phyloP scores from a whole-genome alignment of 2,113 vertebrate species.

The Nibea coibor region DNA sequence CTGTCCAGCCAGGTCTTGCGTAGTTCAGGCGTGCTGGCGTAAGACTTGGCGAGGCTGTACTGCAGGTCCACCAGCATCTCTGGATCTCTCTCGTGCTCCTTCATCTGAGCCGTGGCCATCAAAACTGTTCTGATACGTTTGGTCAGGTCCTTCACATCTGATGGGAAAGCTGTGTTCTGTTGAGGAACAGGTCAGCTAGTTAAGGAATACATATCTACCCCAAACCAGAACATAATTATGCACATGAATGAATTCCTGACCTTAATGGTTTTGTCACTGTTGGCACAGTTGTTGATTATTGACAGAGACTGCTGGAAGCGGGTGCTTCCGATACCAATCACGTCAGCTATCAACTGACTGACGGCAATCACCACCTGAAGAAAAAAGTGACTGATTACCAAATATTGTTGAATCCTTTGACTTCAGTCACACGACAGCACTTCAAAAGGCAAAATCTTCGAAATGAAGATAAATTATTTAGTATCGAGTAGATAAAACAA shows the following conservation, averaged over 20 bases:
- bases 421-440: background rate
- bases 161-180: slow-evolving; percentile 96
- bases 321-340: slow-evolving; percentile 97
- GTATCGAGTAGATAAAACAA: background rate
- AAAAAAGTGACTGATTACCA: background rate
- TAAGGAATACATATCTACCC: background rate
- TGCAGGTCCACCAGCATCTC: slow-evolving; percentile 99
- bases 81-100: slow-evolving; percentile 97
- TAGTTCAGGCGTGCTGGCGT: slow-evolving; percentile 96
- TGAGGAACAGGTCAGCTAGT: background rate
- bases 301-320: slow-evolving; percentile 98
- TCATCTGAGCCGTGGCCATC: slow-evolving; percentile 99
- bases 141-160: slow-evolving; percentile 97
- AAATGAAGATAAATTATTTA: background rate
- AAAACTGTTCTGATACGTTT: slow-evolving; percentile 97
- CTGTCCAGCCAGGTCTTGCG: slow-evolving; percentile 99
- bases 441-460: background rate
- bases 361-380: slow-evolving; percentile 97
- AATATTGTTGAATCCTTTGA: background rate
- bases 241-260: slow-evolving; percentile 73
- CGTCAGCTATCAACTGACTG: slow-evolving; percentile 97
- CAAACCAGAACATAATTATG: background rate
- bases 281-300: slow-evolving; percentile 99
- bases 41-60: slow-evolving; percentile 98
- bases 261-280: slow-evolving; percentile 95